Evolutionary conservation across 2,797 vertebrate species (phyloP), one percentile per base, ranked within the genome.

Genomic region (Orientallactaga sibirica): DNA sequence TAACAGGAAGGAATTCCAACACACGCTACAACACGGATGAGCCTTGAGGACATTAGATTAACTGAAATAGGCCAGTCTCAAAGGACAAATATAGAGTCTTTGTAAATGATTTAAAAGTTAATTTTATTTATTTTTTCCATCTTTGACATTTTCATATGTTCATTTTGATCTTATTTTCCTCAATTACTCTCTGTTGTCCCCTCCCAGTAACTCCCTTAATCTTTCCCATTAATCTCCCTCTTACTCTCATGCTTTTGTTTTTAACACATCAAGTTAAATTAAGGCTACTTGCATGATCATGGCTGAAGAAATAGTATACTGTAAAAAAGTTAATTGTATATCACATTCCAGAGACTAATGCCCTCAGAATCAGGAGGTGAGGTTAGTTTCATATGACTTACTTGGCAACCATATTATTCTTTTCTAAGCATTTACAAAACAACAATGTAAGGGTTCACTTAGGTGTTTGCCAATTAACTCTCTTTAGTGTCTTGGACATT

Each of bases 1-100:
- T 90, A 20, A 48, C 82, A 83, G 87, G 80, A 58, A 76, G 75
- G 75, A 37, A 75, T 89, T 83, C 41, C 71, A 80, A 76, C 55
- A 79, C 7, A 9, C 14, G 20, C 5, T 48, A n/a, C 75, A 11
- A 37, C 10, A 4, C 3, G 55, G 55, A 58, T 58, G 48, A 76
- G 61, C 16, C 43, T 82, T 14, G 58, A 84, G 29, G 58, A 70
- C 7, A 16, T 27, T 29, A 33, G 22, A 27, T 73, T 81, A 41
- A 62, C 67, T 62, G 64, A 75, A 88, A 71, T 66, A 62, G 82
- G n/a, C 66, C 62, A 70, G 58, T 67, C 37, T 80, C 20, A 20
- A 88, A 74, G 66, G 29, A 61, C 76, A 80, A 27, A 27, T 58
- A 6, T 22, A 22, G 0, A 2, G 37, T 79, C 90, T 64, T 20